Evolutionary conservation across 1,140 invertebrate genomes (phyloP), one percentile per base, ranked within the genome.

Genomic region (Aphaenogaster rudis): DNA sequence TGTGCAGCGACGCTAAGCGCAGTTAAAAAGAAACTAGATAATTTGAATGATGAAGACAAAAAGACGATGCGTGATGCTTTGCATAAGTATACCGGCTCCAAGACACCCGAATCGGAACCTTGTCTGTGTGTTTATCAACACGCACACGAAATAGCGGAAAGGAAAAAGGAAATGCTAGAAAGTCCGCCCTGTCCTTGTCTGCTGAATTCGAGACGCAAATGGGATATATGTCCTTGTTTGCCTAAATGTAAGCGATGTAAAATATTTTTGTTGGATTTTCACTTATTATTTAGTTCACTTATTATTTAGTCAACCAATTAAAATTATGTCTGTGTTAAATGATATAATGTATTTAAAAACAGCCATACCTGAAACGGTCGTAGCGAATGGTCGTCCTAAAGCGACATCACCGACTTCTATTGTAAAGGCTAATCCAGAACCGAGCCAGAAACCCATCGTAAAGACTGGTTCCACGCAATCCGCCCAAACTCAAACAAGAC

Each of bases 141-240:
- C 9, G 92, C 92, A 4, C 93, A 90, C 54, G 92, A 94, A 81
- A 93, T 94, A 77, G 90, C 90, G 15, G 91, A 94, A 28, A 91
- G 91, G 57, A 93, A 94, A 50, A 92, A 92, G 79, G 77, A 92
- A 59, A 87, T 93, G 7, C 54, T 92, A 6, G 93, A 94, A 84
- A 94, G 93, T 82, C 92, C 94, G 28, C 94, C 93, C 33, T 95
- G 94, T 89, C 90, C 90, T 13, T 94, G 94, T 93, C 87, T 94
- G 21, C 52, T 94, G 11, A 93, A 94, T 52, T 91, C 93, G 0
- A 91, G 90, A 72, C 90, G 90, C 61, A 94, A 93, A 48, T 92
- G 92, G 71, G 91, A 91, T 36, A 87, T 86, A 21, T 93, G 91
- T 64, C 90, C 92, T 9, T 95, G 94, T 76, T 78, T 94, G 48